These are phyloP conservation scores for Calonectris borealis DNA, from an alignment of 2,113 vertebrate species.

Conservation along the genomic window DNA sequence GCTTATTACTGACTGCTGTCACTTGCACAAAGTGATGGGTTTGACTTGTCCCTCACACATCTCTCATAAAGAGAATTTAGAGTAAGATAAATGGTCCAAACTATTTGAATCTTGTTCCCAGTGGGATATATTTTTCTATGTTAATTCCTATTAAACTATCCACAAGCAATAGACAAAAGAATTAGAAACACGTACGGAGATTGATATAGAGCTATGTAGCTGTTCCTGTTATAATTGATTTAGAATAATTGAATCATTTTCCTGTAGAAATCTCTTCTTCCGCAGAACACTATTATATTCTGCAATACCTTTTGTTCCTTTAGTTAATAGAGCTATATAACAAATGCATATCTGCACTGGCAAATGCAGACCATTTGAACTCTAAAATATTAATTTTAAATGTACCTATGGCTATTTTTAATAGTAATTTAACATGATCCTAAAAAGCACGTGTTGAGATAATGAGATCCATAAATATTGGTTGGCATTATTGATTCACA, in stretches of 20 bases:
- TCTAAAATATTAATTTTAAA: constrained; percentile 70
- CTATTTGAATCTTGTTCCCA: not conserved
- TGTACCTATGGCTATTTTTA: constrained; percentile 64
- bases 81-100: not conserved
- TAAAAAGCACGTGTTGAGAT: constrained; percentile 61
- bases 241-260: constrained; percentile 65
- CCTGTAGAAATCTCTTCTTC: constrained; percentile 46
- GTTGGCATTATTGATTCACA: constrained; percentile 60
- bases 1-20: not conserved
- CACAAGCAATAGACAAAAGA: constrained; percentile 28
- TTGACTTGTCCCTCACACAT: not conserved
- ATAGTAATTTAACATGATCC: constrained; percentile 61
- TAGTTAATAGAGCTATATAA: constrained; percentile 59
- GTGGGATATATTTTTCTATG: not conserved
- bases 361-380: constrained; percentile 59
- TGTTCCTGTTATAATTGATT: constrained; percentile 54
- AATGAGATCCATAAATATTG: constrained; percentile 67
- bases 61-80: not conserved
- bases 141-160: constrained; percentile 51
- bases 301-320: constrained; percentile 59
- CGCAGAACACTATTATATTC: not conserved
- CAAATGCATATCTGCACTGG: constrained; percentile 36
- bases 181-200: constrained; percentile 24
- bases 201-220: constrained; percentile 19
- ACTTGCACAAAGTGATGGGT: not conserved